Evolutionary conservation across 2,113 vertebrate species (phyloP).

Genomic region (Otocyon megalotis): DNA sequence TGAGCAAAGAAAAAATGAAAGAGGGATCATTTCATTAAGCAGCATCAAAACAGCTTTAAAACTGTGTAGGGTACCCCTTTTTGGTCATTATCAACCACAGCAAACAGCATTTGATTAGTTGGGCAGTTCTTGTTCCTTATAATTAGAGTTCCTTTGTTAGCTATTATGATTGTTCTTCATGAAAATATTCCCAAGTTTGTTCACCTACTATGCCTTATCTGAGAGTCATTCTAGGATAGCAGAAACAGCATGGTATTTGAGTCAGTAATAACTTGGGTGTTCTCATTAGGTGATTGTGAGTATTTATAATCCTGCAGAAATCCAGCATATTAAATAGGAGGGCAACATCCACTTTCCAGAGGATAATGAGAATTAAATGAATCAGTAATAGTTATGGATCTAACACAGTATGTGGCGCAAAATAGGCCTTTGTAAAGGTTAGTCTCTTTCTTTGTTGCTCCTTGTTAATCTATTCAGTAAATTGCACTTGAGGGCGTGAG

Average conservation of each 20-base stretch:
- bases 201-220: neutral
- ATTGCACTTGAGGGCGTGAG: neutral
- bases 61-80: neutral
- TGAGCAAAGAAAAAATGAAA: neutral
- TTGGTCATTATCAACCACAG: neutral
- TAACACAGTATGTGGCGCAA: neutral
- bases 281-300: neutral
- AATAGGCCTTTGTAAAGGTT: neutral
- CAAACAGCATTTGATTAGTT: neutral
- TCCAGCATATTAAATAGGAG: neutral
- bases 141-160: neutral
- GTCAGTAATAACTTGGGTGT: neutral
- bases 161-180: neutral
- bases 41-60: slow-evolving; percentile 25
- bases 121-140: neutral
- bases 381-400: neutral
- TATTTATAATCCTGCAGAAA: neutral
- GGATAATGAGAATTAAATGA: neutral
- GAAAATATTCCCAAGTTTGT: neutral
- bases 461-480: slow-evolving; percentile 52
- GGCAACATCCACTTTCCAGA: neutral
- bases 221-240: neutral
- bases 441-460: neutral
- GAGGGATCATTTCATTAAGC: neutral
- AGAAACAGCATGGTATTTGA: neutral